These are phyloP conservation scores for Melanotaenia duboulayi DNA, from an alignment of 2,113 vertebrate genomes.

Conservation along the genomic window DNA sequence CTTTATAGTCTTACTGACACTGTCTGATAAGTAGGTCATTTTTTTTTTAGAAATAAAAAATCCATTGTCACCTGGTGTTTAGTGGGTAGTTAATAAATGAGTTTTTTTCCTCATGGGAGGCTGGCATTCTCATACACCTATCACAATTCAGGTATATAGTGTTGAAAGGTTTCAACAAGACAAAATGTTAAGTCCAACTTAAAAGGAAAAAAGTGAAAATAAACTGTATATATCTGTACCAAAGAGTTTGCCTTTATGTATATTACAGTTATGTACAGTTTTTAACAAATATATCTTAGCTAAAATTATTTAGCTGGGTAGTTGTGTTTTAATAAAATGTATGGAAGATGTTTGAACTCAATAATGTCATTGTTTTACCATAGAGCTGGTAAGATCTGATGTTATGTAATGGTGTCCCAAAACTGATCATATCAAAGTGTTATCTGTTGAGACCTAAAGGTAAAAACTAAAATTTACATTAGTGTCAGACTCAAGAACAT, in stretches of 20 bases:
- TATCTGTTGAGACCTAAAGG: conserved; percentile 42
- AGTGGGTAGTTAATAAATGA: conserved; percentile 43
- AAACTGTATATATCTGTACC: conserved; percentile 85
- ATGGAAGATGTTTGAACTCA: conserved; percentile 73
- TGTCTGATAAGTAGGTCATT: conserved; percentile 51
- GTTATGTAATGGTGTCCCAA: conserved; percentile 51
- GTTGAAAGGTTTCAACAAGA: conserved; percentile 64
- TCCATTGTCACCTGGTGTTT: conserved; percentile 47
- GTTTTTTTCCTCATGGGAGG: conserved; percentile 62
- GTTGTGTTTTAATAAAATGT: conserved; percentile 84
- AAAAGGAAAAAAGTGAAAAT: conserved; percentile 56
- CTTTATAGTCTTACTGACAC: conserved; percentile 39
- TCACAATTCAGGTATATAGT: conserved; percentile 69
- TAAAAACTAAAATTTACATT: conserved; percentile 26
- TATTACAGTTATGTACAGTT: conserved; percentile 88
- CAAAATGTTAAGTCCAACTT: conserved; percentile 55
- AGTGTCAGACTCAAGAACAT: conserved; percentile 48
- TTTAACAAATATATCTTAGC: conserved; percentile 85
- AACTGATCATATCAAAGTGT: conserved; percentile 57
- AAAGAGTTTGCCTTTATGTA: conserved; percentile 88
- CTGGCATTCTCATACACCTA: conserved; percentile 71
- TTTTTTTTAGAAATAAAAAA: conserved; percentile 51
- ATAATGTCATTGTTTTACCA: conserved; percentile 63
- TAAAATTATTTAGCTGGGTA: conserved; percentile 83
- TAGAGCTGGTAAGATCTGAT: conserved; percentile 50